phyloP scores from a whole-genome alignment of 2,797 vertebrate genomes.

The Melanotaenia maccullochi region DNA sequence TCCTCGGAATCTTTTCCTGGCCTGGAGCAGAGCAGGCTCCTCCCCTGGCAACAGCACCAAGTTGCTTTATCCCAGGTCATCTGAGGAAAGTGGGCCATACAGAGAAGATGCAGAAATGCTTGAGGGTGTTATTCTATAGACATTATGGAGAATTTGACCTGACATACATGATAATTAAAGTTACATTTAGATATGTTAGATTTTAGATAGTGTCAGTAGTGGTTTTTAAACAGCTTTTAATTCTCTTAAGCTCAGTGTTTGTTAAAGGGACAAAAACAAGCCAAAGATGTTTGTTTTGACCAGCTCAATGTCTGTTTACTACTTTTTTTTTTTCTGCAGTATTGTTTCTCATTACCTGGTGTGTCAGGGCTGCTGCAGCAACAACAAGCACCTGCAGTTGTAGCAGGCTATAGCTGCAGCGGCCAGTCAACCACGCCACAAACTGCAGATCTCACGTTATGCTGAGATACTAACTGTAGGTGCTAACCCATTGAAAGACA shows the following conservation, averaged over 20 bases:
- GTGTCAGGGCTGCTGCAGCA: slow-evolving; percentile 61
- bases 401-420: slow-evolving; percentile 57
- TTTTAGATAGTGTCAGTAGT: slow-evolving; percentile 3
- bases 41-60: slow-evolving; percentile 76
- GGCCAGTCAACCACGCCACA: slow-evolving; percentile 45
- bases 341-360: slow-evolving; percentile 54
- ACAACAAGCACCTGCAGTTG: slow-evolving; percentile 61
- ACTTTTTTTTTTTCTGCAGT: slow-evolving; percentile 53
- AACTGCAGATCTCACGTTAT: not conserved
- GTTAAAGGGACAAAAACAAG: not conserved
- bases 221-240: not conserved
- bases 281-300: not conserved
- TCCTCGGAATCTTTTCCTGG: slow-evolving; percentile 67
- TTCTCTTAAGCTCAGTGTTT: not conserved
- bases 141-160: slow-evolving; percentile 7
- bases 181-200: slow-evolving; percentile 1
- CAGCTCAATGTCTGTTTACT: slow-evolving; percentile 30
- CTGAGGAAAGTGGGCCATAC: slow-evolving; percentile 79
- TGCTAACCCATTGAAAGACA: not conserved
- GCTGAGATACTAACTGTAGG: not conserved
- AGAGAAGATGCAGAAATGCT: slow-evolving; percentile 48
- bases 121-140: slow-evolving; percentile 26
- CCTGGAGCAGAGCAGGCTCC: slow-evolving; percentile 72
- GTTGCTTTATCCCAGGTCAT: slow-evolving; percentile 80
- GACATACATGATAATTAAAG: not conserved